A percentile compares a stretch with the other conserved stretches of the same genome.
These are phyloP conservation scores for Hipposideros armiger DNA, from an alignment of 2,113 vertebrate species.

Conservation along the genomic window DNA sequence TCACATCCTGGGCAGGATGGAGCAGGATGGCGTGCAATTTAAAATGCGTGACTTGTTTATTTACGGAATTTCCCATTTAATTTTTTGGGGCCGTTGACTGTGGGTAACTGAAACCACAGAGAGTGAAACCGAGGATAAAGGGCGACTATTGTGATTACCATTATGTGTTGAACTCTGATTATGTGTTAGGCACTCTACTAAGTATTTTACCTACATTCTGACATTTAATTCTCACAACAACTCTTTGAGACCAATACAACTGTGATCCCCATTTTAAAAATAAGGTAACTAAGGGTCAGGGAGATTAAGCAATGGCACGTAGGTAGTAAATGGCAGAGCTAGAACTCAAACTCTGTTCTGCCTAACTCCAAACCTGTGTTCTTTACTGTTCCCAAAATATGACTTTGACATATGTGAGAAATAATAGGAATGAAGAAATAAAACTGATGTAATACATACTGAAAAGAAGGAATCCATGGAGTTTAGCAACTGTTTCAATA, in stretches of 20 bases:
- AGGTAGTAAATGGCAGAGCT: background rate
- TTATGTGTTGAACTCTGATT: background rate
- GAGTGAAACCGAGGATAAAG: background rate
- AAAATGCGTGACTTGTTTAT: background rate
- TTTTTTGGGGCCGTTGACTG: background rate
- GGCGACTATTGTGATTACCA: background rate
- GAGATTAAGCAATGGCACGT: background rate
- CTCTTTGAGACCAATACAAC: background rate
- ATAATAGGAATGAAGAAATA: background rate
- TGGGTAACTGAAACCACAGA: background rate
- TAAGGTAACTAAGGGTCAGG: background rate
- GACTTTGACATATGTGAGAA: background rate
- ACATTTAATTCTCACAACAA: slow-evolving; percentile 57
- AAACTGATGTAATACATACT: background rate
- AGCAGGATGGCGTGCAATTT: background rate
- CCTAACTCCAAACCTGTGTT: background rate
- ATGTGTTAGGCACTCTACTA: background rate
- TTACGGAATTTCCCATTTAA: background rate
- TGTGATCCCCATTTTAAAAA: background rate
- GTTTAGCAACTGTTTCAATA: background rate
- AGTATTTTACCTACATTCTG: background rate
- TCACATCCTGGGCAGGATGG: background rate
- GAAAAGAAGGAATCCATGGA: background rate
- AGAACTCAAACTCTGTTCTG: background rate
- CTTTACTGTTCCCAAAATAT: background rate